phyloP scores from a whole-genome alignment of 1,140 invertebrate species.

The Thaumetopoea pityocampa region DNA sequence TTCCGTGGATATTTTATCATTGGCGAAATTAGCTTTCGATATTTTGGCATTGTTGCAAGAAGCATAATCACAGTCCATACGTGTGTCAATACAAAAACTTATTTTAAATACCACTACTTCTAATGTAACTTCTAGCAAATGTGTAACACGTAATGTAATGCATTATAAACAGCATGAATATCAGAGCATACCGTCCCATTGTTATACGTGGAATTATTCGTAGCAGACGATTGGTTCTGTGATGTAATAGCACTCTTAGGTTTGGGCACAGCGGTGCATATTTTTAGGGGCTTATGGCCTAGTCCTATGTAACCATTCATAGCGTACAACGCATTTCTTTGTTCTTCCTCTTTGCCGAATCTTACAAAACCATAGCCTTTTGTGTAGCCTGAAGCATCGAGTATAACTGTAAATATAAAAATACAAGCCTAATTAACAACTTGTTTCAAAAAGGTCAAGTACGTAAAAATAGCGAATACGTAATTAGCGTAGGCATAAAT shows the following conservation, averaged over 20 bases:
- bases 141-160: neutral
- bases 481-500: too few relatives aligned
- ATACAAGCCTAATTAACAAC: neutral
- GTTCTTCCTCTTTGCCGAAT: conserved; percentile 95
- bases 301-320: conserved; percentile 92
- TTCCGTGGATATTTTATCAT: too few relatives aligned
- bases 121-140: too few relatives aligned
- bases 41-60: too few relatives aligned
- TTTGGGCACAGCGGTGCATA: conserved; percentile 93
- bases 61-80: too few relatives aligned
- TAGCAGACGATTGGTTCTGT: conserved; percentile 49
- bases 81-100: too few relatives aligned
- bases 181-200: conserved; percentile 48
- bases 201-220: conserved; percentile 40
- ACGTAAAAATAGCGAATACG: too few relatives aligned
- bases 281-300: conserved; percentile 91
- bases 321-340: conserved; percentile 91
- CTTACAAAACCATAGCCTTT: conserved; percentile 98
- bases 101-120: too few relatives aligned
- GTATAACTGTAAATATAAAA: conserved; percentile 80
- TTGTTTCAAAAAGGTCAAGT: neutral
- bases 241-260: conserved; percentile 75
- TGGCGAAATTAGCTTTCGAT: too few relatives aligned
- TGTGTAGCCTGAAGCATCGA: conserved; percentile 91
- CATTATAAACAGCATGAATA: conserved; percentile 1